These are phyloP conservation scores for Carduelis carduelis DNA, from an alignment of 2,797 vertebrate genomes.

Conservation along the genomic window DNA sequence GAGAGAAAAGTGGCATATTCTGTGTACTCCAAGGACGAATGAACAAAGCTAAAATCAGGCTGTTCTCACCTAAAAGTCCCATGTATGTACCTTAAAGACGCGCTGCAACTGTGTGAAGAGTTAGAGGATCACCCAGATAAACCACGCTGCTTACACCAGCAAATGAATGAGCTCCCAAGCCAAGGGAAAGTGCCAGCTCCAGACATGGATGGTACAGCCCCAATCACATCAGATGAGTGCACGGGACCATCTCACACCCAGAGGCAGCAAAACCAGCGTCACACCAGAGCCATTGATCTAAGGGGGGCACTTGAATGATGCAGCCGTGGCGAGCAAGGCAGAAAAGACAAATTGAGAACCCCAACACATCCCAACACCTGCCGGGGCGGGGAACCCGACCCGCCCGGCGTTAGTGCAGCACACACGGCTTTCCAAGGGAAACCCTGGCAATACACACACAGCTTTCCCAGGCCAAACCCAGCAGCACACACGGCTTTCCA, in stretches of 20 bases:
- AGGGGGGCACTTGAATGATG: accelerated
- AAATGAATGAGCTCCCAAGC: accelerated
- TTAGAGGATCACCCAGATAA: not conserved
- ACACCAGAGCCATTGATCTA: accelerated
- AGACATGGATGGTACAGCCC: not conserved
- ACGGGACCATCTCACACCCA: not conserved
- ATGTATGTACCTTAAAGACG: accelerated
- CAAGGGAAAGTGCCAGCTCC: not conserved
- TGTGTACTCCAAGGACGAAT: not conserved
- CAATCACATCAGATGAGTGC: accelerated
- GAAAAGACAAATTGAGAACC: not conserved
- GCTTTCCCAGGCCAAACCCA: no score
- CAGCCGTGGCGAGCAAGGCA: accelerated
- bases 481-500: no score
- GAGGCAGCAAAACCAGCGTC: not conserved
- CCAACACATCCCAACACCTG: accelerated
- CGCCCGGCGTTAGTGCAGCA: not conserved
- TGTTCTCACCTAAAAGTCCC: not conserved
- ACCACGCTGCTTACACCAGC: not conserved
- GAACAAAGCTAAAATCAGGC: not conserved
- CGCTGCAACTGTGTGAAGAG: no score
- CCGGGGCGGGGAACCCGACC: not conserved
- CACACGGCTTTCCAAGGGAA: no score
- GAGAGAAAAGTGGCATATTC: not conserved
- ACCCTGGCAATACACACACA: no score